Evolutionary conservation across 2,888 invertebrate species (phyloP).

Genomic region (Cephus rjabovi): DNA sequence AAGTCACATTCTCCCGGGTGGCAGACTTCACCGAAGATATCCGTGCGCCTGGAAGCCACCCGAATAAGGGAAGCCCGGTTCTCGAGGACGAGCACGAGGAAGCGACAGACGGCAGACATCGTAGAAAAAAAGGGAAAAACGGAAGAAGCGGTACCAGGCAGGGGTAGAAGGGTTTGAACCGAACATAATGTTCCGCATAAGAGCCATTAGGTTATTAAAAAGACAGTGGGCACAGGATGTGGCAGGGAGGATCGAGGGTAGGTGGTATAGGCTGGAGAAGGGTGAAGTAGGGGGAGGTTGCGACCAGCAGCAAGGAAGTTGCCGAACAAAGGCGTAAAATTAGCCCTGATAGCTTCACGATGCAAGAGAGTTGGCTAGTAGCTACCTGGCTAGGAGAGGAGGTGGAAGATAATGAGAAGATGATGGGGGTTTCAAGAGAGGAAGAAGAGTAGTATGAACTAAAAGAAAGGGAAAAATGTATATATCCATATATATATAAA

Average conservation of each 20-base stretch:
- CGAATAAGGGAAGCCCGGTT: slow-evolving; percentile 29
- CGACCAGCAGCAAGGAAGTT: slow-evolving; percentile 27
- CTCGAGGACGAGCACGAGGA: neutral
- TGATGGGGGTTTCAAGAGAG: neutral
- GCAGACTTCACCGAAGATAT: neutral
- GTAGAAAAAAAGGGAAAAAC: slow-evolving; percentile 8
- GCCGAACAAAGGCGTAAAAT: slow-evolving; percentile 52
- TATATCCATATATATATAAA: neutral
- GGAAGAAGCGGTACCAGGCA: slow-evolving; percentile 2
- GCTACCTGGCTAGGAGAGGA: slow-evolving; percentile 17
- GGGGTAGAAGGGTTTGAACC: slow-evolving; percentile 4
- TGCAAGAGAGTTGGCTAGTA: slow-evolving; percentile 25
- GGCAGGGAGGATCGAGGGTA: slow-evolving; percentile 39
- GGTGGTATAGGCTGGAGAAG: slow-evolving; percentile 34
- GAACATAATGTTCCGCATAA: slow-evolving; percentile 52
- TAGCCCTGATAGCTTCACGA: slow-evolving; percentile 54
- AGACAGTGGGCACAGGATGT: slow-evolving; percentile 47
- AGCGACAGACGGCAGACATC: neutral
- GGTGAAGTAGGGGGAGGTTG: neutral
- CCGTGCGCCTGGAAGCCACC: neutral
- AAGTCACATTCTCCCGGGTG: neutral
- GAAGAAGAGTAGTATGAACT: neutral
- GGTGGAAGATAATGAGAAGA: slow-evolving; percentile 17
- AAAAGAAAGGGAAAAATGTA: neutral
- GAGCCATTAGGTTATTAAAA: slow-evolving; percentile 67